Evolutionary conservation across 2,888 invertebrate species (phyloP), one percentile per base, ranked within the genome.

Genomic region (Germaria angustata): DNA sequence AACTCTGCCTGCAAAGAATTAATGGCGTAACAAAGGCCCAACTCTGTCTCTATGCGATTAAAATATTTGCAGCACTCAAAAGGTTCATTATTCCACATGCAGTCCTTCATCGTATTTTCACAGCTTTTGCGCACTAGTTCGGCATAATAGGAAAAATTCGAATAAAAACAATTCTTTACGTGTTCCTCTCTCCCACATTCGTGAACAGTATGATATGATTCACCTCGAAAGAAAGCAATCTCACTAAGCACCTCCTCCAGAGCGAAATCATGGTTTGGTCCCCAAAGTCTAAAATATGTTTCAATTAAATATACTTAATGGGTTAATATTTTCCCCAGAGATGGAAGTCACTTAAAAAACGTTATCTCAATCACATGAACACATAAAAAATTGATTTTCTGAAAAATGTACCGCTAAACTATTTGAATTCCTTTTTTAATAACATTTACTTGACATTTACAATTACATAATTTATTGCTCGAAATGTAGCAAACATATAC

Each of bases 221-320:
- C 90, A 1, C 95, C 95, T 4, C 93, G 93, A 87, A 94, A 95
- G 88, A 93, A 95, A 0, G 93, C 93, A 44, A 95, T 92, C 87
- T 95, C 95, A 86, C 93, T 93, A 0, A 95, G 90, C 0, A 94
- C 93, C 86, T 95, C 95, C 87, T 95, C 95, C 28, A 95, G 88
- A 80, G 95, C 95, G 75, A 93, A 92, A 83, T 94, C 93, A 84
- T 95, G 95, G 2, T 93, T 92, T 13, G 92, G 92, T 1, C 95
- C 93, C 93, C 94, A 95, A 7, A 94, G 91, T 66, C 95, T 90
- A 17, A 20, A 28, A 59, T 9, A 9, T 55, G 4, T 55, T 17
- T 1, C 17, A 32, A 24, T 53, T 53, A 7, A 34, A 24, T 17
- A 28, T 3, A 6, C 6, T 28, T 28, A 3, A 28, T 28, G 28